Base-by-base conservation (phyloP, 2,113 vertebrate genomes). In the Colistium nudipinnis region DNA sequence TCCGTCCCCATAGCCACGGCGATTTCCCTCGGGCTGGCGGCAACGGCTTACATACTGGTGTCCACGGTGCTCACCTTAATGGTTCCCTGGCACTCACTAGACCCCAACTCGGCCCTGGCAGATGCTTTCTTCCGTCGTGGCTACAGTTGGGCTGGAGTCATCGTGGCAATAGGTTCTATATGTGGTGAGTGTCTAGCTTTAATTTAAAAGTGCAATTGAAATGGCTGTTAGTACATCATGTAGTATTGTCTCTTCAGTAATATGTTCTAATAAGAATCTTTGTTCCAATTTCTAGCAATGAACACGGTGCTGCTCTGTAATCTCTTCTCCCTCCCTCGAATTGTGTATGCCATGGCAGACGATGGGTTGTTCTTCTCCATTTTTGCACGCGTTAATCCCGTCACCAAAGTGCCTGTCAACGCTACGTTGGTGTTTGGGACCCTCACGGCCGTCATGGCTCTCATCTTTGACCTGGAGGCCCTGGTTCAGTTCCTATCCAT, bases 401-500 rank as follows among this genome's bases (percentile, higher is more conserved):
- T 90, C 70, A 98, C 96, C 0, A 96, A 98, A 90, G 97, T 99
- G 70, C 97, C 97, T 0, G 89, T 99, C 13, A 63, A 95, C 0
- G 96, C 95, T 61, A 96, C 97, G 0, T 35, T 97, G 52, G 95
- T 96, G 43, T 99, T 98, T 0, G 96, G 96, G 39, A 44, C 91
- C 55, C 92, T 99, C 43, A 98, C 95, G 94, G 91, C 96, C 2
- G 51, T 92, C n/a, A 80, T 97, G 84, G 94, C 96, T 1, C 93
- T 99, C 0, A 35, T 96, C 79, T 95, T 99, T 3, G 97, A 99
- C 89, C 90, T 98, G n/a, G 95, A 98, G 63, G 95, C 96, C 0
- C 80, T 98, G 76, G 96, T 99, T 44, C 97, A 98, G 93, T 98
- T 99, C 90, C 87, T 99, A 30, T 98, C 96, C 80, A 98, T 99